phyloP scores from a whole-genome alignment of 1,140 invertebrate genomes.

The Drosophila pseudoananassae region DNA sequence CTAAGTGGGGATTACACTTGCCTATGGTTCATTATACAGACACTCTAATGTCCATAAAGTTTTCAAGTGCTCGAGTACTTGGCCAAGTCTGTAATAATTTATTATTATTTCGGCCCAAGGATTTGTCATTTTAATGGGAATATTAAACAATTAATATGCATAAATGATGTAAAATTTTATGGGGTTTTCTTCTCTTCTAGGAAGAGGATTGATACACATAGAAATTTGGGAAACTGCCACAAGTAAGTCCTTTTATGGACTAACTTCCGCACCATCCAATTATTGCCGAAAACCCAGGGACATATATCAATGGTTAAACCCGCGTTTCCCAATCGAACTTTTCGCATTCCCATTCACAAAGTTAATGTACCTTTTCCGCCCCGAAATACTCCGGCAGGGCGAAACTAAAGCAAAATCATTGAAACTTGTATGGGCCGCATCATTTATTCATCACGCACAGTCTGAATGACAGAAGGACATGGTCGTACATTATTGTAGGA shows the following conservation, averaged over 20 bases:
- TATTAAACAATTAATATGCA: not conserved
- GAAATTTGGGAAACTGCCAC: slow-evolving; percentile 7
- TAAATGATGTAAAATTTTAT: not conserved
- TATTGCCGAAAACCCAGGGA: not conserved
- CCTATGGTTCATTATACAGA: slow-evolving; percentile 11
- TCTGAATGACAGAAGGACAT: slow-evolving; percentile 53
- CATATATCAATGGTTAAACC: slow-evolving; percentile 31
- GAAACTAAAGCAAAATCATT: slow-evolving; percentile 73
- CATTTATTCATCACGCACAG: slow-evolving; percentile 78
- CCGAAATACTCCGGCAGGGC: not conserved
- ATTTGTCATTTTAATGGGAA: not conserved
- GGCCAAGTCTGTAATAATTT: not conserved
- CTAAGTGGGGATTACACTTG: slow-evolving; percentile 15
- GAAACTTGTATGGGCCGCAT: slow-evolving; percentile 68
- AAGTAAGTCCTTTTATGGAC: slow-evolving; percentile 28
- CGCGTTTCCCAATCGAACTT: slow-evolving; percentile 22
- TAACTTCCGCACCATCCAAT: slow-evolving; percentile 33
- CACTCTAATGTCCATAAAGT: slow-evolving; percentile 5
- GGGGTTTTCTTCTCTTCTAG: not conserved
- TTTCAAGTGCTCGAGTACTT: not conserved
- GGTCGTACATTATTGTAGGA: slow-evolving; percentile 62
- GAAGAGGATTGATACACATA: not conserved
- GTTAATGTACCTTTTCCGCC: slow-evolving; percentile 39
- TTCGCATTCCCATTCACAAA: slow-evolving; percentile 37
- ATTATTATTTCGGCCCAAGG: not conserved